A percentile compares a stretch with the other conserved stretches of the same genome.
Conservation (phyloP, 1,140 invertebrate genomes). For the Euura saliciscinereae region DNA sequence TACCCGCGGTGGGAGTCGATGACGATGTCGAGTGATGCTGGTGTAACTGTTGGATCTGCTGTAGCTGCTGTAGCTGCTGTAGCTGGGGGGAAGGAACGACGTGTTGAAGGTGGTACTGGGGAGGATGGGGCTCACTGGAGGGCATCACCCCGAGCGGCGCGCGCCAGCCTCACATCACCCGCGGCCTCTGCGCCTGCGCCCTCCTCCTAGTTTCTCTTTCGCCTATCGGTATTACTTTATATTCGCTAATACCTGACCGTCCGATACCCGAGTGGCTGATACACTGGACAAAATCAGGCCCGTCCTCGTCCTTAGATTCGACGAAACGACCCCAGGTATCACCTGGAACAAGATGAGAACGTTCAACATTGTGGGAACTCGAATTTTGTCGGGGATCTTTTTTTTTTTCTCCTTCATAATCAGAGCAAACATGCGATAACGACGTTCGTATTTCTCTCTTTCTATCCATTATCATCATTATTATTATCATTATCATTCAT, state of each 20-base stretch:
- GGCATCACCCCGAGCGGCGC: slow-evolving; percentile 59
- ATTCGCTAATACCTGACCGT: neutral
- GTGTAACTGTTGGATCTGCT: neutral
- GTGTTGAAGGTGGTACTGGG: slow-evolving; percentile 57
- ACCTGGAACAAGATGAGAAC: slow-evolving; percentile 41
- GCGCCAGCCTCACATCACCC: slow-evolving; percentile 59
- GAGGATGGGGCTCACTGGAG: slow-evolving; percentile 59
- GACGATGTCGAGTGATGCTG: neutral
- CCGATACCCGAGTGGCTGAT: neutral
- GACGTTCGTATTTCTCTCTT: too few species aligned
- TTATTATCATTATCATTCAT: too few species aligned
- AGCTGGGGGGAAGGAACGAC: slow-evolving; percentile 55
- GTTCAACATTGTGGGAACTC: neutral
- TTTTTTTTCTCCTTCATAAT: slow-evolving; percentile 33
- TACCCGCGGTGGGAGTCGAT: slow-evolving; percentile 34
- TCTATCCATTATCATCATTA: too few species aligned
- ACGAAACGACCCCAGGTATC: slow-evolving; percentile 55
- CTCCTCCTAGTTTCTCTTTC: neutral
- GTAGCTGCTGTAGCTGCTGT: slow-evolving; percentile 37
- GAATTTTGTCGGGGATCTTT: neutral
- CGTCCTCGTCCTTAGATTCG: slow-evolving; percentile 44
- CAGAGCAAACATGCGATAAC: slow-evolving; percentile 40
- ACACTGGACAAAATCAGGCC: too few species aligned
- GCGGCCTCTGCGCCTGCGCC: slow-evolving; percentile 41
- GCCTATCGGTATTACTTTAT: neutral